Evolutionary conservation across 1,140 invertebrate species (phyloP), one percentile per base, ranked within the genome.

Genomic region (Dendrolimus kikuchii): DNA sequence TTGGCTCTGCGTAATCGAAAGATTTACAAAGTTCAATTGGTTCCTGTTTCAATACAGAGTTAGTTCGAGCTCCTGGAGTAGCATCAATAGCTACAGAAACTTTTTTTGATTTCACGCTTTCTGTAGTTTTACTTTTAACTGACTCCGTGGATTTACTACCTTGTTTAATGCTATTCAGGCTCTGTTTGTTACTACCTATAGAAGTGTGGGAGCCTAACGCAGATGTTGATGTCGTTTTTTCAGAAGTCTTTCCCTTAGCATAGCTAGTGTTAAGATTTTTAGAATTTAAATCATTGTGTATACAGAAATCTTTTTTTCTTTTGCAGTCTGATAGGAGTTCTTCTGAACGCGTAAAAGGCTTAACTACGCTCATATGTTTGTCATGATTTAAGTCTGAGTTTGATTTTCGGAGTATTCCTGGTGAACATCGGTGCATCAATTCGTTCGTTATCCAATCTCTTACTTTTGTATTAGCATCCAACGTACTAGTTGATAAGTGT

Each of bases 381-480:
- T 88, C 78, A 59, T 83, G 71, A 48, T 85, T 80, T 40, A 88
- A 71, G 56, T 90, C 88, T 5, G 77, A 60, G 53, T 90, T 89
- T 38, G 80, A 67, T 66, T 89, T 91, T 51, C 90, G 82, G 36
- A 92, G 68, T 66, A 91, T 90, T 55, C 87, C 88, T 4, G 92
- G 93, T 9, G 92, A 93, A 68, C 91, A 93, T 74, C 91, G 89
- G 66, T 92, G 90, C 58, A 92, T 89, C 46, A 93, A 91, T 83
- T 93, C 92, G 60, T 93, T 89, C 4, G 93, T 90, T 61, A 96
- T 96, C 94, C 94, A 96, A 53, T 95, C 93, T 53, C 91, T 90
- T 4, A 96, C 94, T 88, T 95, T 95, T 7, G 93, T 93, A 66
- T 95, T 93, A 0, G 94, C 93, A 71, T 95, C 94, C 57, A 96